These are phyloP conservation scores for Cryptocephalus moraei DNA, from an alignment of 2,888 invertebrate genomes.

Conservation along the genomic window DNA sequence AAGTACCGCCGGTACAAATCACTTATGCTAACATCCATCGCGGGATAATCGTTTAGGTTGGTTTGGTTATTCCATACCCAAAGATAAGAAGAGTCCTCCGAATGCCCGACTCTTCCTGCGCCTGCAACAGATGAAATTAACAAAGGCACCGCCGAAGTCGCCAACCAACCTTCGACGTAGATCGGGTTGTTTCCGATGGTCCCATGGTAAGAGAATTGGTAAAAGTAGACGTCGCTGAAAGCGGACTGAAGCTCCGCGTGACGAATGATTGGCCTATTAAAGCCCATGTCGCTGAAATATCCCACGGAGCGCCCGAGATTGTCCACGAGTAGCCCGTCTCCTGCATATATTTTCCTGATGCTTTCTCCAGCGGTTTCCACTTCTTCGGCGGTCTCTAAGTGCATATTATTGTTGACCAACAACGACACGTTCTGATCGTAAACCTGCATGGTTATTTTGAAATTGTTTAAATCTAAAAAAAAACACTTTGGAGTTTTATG, in stretches of 20 bases:
- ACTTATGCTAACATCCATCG: too few relatives aligned
- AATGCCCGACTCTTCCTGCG: too few relatives aligned
- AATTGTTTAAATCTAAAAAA: too few relatives aligned
- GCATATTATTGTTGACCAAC: conserved; percentile 3
- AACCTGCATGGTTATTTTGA: not conserved
- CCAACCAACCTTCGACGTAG: conserved; percentile 3
- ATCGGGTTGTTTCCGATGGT: conserved; percentile 1
- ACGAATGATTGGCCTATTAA: conserved; percentile 4
- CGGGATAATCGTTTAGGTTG: too few relatives aligned
- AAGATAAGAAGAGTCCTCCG: too few relatives aligned
- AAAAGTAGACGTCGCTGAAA: conserved; percentile 10
- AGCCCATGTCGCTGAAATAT: conserved; percentile 7
- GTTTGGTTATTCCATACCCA: too few relatives aligned
- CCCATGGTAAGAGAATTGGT: conserved; percentile 11
- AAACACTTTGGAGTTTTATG: too few relatives aligned
- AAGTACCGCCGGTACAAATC: too few relatives aligned
- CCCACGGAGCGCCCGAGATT: conserved; percentile 8
- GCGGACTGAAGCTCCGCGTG: conserved; percentile 8
- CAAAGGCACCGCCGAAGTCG: too few relatives aligned
- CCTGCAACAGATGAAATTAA: too few relatives aligned
- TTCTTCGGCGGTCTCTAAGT: not conserved
- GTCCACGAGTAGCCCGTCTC: conserved; percentile 1
- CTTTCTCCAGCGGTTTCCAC: not conserved
- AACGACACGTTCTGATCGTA: not conserved
- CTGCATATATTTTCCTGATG: conserved; percentile 4